Evolutionary conservation across 2,888 invertebrate genomes (phyloP).

Genomic region (Troglohyphantes excavatus): DNA sequence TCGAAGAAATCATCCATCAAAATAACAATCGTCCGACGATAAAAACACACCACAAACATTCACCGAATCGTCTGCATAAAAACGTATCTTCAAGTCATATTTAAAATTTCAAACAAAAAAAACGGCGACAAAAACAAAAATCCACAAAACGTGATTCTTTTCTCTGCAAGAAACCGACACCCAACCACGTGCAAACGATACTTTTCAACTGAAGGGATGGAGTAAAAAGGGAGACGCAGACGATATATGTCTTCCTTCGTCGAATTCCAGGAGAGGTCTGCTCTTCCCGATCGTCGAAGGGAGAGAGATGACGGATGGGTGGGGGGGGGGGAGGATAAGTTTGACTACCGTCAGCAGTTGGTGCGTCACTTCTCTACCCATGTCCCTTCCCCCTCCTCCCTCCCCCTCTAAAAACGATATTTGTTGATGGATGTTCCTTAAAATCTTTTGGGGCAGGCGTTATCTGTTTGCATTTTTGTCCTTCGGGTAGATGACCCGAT

Average conservation of each 20-base stretch:
- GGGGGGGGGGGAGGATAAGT: neutral
- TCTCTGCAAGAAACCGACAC: neutral
- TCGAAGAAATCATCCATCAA: too few relatives aligned
- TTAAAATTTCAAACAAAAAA: neutral
- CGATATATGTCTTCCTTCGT: neutral
- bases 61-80: too few relatives aligned
- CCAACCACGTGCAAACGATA: slow-evolving; percentile 29
- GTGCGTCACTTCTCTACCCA: neutral
- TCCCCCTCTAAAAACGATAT: too few relatives aligned
- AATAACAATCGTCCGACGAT: too few relatives aligned
- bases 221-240: neutral
- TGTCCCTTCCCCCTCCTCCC: neutral
- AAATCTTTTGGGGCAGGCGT: too few relatives aligned
- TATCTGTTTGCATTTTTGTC: too few relatives aligned
- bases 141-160: neutral
- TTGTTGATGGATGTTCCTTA: neutral
- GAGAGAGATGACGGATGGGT: neutral
- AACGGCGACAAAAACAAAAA: neutral
- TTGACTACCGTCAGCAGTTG: neutral
- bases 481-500: too few relatives aligned
- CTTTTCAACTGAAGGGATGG: neutral
- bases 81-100: neutral
- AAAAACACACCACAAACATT: too few relatives aligned
- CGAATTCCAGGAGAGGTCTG: slow-evolving; percentile 8
- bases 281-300: too few relatives aligned